These are phyloP conservation scores for Philopedon plagiatum DNA, from an alignment of 2,888 invertebrate genomes.

Conservation along the genomic window DNA sequence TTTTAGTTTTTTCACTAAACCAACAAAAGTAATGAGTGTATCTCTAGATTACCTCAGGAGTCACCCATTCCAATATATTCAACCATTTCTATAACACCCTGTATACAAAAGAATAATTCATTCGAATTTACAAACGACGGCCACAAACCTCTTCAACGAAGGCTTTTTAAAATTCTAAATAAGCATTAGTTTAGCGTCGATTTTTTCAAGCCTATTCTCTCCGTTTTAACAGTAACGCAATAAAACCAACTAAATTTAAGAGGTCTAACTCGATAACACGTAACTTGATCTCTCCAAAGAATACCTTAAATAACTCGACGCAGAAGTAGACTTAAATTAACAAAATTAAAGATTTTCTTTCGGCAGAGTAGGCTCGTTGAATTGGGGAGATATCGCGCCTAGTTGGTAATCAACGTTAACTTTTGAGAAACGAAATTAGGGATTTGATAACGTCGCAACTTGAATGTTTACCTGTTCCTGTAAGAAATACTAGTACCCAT, in stretches of 20 bases:
- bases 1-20: too few species aligned
- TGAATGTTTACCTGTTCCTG: too few species aligned
- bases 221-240: not conserved
- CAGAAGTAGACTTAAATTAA: constrained; percentile 16
- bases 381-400: not conserved
- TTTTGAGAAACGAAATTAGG: not conserved
- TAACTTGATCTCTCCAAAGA: constrained; percentile 15
- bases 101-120: too few species aligned
- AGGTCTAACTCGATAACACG: constrained; percentile 19
- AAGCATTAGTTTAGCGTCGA: not conserved
- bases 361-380: not conserved
- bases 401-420: not conserved
- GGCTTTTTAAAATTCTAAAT: not conserved
- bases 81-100: too few species aligned
- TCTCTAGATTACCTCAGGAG: too few species aligned
- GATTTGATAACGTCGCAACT: not conserved
- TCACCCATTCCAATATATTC: too few species aligned
- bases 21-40: too few species aligned
- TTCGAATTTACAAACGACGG: not conserved
- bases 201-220: not conserved
- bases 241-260: constrained; percentile 16
- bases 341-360: constrained; percentile 15
- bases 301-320: constrained; percentile 22
- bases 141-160: not conserved
- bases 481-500: too few species aligned